Evolutionary conservation across 2,888 invertebrate genomes (phyloP).

Genomic region (Nasonovia ribisnigri): DNA sequence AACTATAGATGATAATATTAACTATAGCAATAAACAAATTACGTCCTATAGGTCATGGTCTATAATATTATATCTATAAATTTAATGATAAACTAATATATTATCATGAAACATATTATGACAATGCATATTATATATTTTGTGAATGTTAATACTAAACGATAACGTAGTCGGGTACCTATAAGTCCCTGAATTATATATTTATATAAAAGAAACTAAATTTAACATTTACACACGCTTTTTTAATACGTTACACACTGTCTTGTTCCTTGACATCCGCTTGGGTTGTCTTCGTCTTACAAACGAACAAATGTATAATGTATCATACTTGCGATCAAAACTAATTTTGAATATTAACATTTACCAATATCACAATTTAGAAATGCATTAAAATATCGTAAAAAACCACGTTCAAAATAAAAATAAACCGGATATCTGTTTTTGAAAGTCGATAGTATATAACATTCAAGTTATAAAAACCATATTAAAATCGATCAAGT

Average conservation of each 20-base stretch:
- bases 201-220: not conserved
- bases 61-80: slow-evolving; percentile 8
- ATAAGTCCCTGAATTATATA: not conserved
- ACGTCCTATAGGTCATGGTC: not conserved
- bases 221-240: not conserved
- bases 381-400: not conserved
- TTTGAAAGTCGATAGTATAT: not conserved
- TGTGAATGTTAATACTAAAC: not conserved
- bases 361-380: not conserved
- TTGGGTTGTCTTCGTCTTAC: not conserved
- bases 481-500: not conserved
- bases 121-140: not conserved
- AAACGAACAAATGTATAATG: not conserved
- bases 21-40: not conserved
- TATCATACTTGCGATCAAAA: not conserved
- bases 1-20: not conserved
- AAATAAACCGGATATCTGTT: not conserved
- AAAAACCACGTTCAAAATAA: not conserved
- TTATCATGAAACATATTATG: not conserved
- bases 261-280: not conserved
- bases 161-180: not conserved
- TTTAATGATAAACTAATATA: not conserved
- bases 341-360: not conserved
- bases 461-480: not conserved
- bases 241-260: not conserved